Conservation (phyloP, 2,113 vertebrate species). For the Chionodraco myersi region DNA sequence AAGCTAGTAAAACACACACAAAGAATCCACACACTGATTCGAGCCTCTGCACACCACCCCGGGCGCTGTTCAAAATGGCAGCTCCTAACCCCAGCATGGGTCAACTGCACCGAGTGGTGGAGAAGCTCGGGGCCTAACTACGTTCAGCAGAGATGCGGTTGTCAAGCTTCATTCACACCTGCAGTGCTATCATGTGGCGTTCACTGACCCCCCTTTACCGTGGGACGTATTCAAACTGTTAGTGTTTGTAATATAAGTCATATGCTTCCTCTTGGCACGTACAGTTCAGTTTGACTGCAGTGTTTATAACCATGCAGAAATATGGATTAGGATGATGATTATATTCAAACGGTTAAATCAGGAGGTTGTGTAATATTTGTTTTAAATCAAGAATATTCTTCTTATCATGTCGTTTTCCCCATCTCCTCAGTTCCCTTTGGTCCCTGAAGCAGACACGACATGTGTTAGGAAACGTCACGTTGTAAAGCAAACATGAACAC, state of each 20-base stretch:
- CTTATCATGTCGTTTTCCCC: background rate
- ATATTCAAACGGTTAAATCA: background rate
- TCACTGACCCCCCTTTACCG: background rate
- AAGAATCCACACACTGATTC: too few species aligned
- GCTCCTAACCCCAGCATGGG: too few species aligned
- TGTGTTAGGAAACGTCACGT: background rate
- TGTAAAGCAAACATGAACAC: constrained; percentile 3
- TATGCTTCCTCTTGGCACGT: background rate
- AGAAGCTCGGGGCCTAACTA: too few species aligned
- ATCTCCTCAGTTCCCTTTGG: background rate
- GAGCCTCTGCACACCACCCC: too few species aligned
- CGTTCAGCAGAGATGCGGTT: constrained; percentile 3
- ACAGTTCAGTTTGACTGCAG: background rate
- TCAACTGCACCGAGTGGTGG: too few species aligned
- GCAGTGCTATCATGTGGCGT: background rate
- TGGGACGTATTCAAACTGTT: background rate
- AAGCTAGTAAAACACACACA: too few species aligned
- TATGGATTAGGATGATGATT: background rate
- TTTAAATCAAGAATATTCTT: background rate
- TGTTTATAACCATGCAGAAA: background rate
- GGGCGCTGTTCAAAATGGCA: too few species aligned
- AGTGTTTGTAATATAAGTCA: background rate
- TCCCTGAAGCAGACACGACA: background rate
- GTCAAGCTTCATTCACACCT: background rate
- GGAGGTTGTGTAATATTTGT: too few species aligned